Evolutionary conservation across 2,113 vertebrate species (phyloP).

Genomic region (human (Homo sapiens)): GRCh38 chr4:30118501-30119000

Average conservation of each 20-base stretch:
- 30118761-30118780: background rate
- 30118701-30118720: background rate
- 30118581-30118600: too few species aligned
- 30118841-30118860: background rate
- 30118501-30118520: too few species aligned
- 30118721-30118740: background rate
- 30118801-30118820: background rate
- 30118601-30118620: too few species aligned
- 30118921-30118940: background rate
- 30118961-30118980: background rate
- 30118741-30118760: background rate
- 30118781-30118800: background rate
- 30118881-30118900: background rate
- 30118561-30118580: too few species aligned
- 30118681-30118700: background rate
- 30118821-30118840: background rate
- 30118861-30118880: background rate
- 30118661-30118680: background rate
- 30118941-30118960: background rate
- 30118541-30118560: too few species aligned
- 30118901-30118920: background rate
- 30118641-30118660: background rate
- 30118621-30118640: too few species aligned
- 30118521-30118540: too few species aligned
- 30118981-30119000: background rate